Base-by-base conservation (phyloP, 2,888 invertebrate species). In the Palloptera scutellata region DNA sequence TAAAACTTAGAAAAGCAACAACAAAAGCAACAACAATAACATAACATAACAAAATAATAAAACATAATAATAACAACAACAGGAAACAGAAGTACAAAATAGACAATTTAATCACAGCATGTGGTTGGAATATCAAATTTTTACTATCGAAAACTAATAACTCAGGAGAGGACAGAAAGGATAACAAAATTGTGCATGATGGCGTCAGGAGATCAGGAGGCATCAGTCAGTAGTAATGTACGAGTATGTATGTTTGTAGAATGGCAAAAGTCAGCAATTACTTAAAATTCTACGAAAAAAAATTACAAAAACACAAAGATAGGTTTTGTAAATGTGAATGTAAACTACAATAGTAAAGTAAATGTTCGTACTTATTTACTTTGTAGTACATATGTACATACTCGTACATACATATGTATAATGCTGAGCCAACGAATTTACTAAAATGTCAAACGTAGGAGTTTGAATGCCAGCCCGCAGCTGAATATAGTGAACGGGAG, bases 41-140 rank as follows among this genome's bases (percentile, higher is more conserved):
- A 55, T 67, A 71, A 66, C 54, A 58, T 66, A 45, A 48, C 41
- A 40, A 43, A 69, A 61, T 71, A 68, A 73, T n/a, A n/a, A n/a
- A n/a, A n/a, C n/a, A 58, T 53, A 60, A 59, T 12, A 58, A 67
- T 40, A 64, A 60, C 64, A 55, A 65, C 64, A 55, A 55, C 54
- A 57, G 69, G 72, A 66, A 59, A 58, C 67, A 45, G 54, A 20
- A 40, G 52, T 70, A 61, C 72, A 68, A 73, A 72, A 71, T 71
- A 72, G 76, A 78, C 80, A 79, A 78, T 79, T 79, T 81, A 81
- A 81, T 77, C 81, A 77, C 81, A 81, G 82, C 82, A 80, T 81
- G 81, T 76, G 81, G 81, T 78, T 77, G 77, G 81, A 79, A 81
- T 81, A 81, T 81, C 80, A 77, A 82, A 82, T 81, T 79, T 30